phyloP scores from a whole-genome alignment of 2,113 vertebrate species.

The Grallaria varia region DNA sequence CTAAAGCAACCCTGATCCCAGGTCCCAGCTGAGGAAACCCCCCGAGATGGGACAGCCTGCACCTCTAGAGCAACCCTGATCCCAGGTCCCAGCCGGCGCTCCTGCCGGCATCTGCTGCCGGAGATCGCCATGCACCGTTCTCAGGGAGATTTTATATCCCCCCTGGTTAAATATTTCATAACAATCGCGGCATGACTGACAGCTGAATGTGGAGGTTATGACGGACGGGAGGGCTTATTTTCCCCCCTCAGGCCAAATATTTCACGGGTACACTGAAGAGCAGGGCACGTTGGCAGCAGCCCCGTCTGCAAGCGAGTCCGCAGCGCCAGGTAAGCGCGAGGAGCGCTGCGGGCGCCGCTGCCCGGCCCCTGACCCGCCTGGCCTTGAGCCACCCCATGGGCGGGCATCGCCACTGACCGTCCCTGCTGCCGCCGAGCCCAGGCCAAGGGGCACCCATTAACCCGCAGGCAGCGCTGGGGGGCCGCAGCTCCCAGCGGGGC shows the following conservation, averaged over 20 bases:
- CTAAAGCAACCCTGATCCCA: accelerated
- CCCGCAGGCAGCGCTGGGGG: neutral
- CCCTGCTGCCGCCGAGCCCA: neutral
- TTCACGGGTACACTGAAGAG: neutral
- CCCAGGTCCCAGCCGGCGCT: accelerated
- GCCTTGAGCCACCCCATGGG: neutral
- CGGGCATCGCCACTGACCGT: accelerated
- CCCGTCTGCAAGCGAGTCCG: neutral
- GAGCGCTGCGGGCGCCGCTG: accelerated
- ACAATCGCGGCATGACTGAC: neutral
- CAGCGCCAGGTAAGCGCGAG: accelerated
- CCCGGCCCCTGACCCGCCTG: neutral
- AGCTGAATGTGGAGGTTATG: neutral
- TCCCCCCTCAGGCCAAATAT: neutral
- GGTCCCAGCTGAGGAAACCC: neutral
- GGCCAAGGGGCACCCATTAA: neutral
- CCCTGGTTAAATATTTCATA: neutral
- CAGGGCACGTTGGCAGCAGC: neutral
- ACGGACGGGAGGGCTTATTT: neutral
- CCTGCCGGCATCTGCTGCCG: neutral
- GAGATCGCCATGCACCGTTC: accelerated
- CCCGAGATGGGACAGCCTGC: neutral
- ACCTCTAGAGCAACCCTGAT: neutral
- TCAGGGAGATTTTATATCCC: neutral
- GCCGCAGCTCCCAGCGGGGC: too few species aligned